Evolutionary conservation across 2,888 invertebrate species (phyloP).

Genomic region (Drosophila seclusa): DNA sequence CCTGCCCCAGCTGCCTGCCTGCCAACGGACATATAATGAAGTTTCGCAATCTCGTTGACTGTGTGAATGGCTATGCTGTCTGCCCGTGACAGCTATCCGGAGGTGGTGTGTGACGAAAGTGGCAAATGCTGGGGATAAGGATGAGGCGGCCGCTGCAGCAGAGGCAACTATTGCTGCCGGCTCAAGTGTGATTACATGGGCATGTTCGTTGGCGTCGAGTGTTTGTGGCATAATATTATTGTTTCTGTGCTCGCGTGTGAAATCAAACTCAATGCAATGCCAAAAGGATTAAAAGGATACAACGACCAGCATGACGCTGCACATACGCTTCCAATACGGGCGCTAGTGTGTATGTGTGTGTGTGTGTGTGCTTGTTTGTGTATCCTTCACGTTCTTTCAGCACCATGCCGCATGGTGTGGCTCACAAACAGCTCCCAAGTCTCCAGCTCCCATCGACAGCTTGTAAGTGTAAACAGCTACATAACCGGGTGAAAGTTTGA

Average conservation of each 20-base stretch:
- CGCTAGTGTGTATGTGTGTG: not conserved
- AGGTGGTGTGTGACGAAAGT: conserved; percentile 2
- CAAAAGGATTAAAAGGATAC: conserved; percentile 80
- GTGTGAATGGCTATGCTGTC: conserved; percentile 39
- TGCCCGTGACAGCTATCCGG: conserved; percentile 46
- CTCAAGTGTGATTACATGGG: conserved; percentile 80
- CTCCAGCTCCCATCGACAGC: conserved; percentile 50
- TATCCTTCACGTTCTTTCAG: not conserved
- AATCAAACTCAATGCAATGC: conserved; percentile 78
- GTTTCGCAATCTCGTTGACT: conserved; percentile 76
- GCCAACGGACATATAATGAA: conserved; percentile 73
- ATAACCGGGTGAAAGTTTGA: conserved; percentile 43
- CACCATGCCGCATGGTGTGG: not conserved
- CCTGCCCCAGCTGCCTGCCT: conserved; percentile 7
- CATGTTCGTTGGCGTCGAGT: conserved; percentile 75
- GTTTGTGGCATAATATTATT: conserved; percentile 81
- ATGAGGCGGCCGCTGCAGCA: not conserved
- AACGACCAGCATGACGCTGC: conserved; percentile 53
- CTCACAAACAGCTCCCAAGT: conserved; percentile 9
- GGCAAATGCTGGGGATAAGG: conserved; percentile 7
- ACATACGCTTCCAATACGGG: conserved; percentile 38
- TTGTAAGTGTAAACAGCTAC: conserved; percentile 77
- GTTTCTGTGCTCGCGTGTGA: conserved; percentile 80
- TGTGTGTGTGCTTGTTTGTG: not conserved
- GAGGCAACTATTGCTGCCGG: conserved; percentile 59